phyloP scores from a whole-genome alignment of 1,140 invertebrate genomes.

The Cyclina sinensis region DNA sequence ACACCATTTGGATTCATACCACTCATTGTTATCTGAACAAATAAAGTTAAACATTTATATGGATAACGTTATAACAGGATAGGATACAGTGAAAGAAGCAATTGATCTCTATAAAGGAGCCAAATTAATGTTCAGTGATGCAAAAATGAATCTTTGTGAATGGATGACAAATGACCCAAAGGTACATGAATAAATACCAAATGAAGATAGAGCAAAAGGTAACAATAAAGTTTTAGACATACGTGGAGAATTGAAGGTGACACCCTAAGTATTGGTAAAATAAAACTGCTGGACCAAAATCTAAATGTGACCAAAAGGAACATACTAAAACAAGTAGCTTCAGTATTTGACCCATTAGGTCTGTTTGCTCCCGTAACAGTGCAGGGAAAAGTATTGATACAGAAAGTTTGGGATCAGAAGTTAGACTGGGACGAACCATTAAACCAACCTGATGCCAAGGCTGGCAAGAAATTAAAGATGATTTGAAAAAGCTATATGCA shows the following conservation, averaged over 20 bases:
- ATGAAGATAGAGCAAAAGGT: neutral
- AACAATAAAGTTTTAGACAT: neutral
- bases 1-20: slow-evolving; percentile 6
- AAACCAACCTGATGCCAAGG: neutral
- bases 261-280: neutral
- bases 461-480: neutral
- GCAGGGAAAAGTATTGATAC: slow-evolving; percentile 13
- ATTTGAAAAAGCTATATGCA: neutral
- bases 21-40: neutral
- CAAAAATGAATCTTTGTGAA: slow-evolving; percentile 37
- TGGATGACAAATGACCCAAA: neutral
- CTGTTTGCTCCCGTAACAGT: slow-evolving; percentile 1
- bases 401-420: slow-evolving; percentile 8
- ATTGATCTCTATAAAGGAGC: neutral
- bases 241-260: neutral
- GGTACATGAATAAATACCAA: neutral
- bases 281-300: neutral
- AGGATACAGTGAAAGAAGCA: slow-evolving; percentile 18
- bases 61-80: slow-evolving; percentile 23
- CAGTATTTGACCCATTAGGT: slow-evolving; percentile 17
- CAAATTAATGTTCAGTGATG: slow-evolving; percentile 20
- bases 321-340: neutral
- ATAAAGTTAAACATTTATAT: slow-evolving; percentile 29
- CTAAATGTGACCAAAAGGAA: neutral
- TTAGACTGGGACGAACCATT: slow-evolving; percentile 31